Conservation (phyloP, 2,113 vertebrate species). For the Oryzias curvinotus region DNA sequence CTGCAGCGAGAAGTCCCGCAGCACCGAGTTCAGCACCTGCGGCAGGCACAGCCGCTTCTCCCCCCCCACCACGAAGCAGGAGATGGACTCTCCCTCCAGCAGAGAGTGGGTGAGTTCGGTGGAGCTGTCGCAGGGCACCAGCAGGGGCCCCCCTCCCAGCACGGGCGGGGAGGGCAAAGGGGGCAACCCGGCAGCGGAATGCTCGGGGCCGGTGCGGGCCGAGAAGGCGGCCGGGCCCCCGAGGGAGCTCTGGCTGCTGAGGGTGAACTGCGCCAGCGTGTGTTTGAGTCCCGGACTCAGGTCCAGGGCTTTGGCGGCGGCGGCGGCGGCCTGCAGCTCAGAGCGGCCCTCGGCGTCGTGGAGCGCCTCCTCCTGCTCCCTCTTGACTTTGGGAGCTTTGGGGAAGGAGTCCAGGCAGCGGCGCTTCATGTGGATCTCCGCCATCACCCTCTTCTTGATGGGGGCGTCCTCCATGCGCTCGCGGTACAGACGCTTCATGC, state of each 20-base stretch:
- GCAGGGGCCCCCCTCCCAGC: slow-evolving; percentile 88
- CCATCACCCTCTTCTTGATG: slow-evolving; percentile 87
- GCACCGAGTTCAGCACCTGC: slow-evolving; percentile 96
- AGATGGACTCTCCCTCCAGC: slow-evolving; percentile 95
- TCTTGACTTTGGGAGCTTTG: slow-evolving; percentile 86
- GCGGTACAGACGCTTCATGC: slow-evolving; percentile 80
- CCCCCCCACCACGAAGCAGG: slow-evolving; percentile 95
- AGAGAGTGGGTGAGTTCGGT: slow-evolving; percentile 94
- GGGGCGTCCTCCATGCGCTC: slow-evolving; percentile 86
- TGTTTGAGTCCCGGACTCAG: slow-evolving; percentile 96
- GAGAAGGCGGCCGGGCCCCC: slow-evolving; percentile 97
- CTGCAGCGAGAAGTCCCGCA: slow-evolving; percentile 94
- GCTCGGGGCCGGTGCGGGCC: slow-evolving; percentile 88
- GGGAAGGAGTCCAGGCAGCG: slow-evolving; percentile 75
- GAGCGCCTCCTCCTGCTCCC: slow-evolving; percentile 86
- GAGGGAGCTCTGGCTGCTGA: slow-evolving; percentile 96
- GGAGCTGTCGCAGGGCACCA: slow-evolving; percentile 96
- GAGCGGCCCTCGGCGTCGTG: slow-evolving; percentile 65
- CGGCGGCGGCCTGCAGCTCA: slow-evolving; percentile 70
- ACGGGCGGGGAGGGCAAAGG: slow-evolving; percentile 89
- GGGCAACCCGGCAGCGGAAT: slow-evolving; percentile 81
- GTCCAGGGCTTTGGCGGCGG: slow-evolving; percentile 84
- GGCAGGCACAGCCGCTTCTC: slow-evolving; percentile 97
- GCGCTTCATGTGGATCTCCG: slow-evolving; percentile 84
- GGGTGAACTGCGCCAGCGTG: slow-evolving; percentile 94